phyloP scores from a whole-genome alignment of 2,797 vertebrate genomes.

The Leuciscus waleckii region DNA sequence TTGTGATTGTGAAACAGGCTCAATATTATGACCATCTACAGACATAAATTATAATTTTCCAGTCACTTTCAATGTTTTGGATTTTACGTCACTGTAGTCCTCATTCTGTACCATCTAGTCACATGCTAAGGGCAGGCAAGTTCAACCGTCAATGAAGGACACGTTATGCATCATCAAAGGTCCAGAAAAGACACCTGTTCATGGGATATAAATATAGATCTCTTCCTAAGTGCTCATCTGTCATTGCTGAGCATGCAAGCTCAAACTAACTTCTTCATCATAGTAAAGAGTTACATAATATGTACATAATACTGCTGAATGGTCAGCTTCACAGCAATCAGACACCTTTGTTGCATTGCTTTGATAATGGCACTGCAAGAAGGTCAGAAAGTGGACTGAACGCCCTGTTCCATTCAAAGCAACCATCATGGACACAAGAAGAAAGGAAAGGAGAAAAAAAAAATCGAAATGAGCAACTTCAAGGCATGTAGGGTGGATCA shows the following conservation, averaged over 20 bases:
- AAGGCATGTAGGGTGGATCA: not conserved
- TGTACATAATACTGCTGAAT: not conserved
- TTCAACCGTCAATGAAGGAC: not conserved
- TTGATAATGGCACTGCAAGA: constrained; percentile 7
- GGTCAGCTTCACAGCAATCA: too few relatives aligned
- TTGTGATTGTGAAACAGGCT: not conserved
- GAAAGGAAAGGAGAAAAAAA: too few relatives aligned
- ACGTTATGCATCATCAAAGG: not conserved
- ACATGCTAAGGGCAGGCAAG: not conserved
- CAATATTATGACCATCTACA: not conserved
- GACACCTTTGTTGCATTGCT: not conserved
- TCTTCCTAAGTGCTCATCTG: not conserved
- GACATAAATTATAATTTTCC: not conserved
- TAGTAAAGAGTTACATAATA: not conserved
- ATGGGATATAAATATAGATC: constrained; percentile 18
- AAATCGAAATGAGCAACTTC: too few relatives aligned
- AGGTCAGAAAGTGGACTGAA: not conserved
- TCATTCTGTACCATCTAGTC: not conserved
- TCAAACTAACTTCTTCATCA: not conserved
- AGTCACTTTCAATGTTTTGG: not conserved
- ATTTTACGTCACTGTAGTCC: not conserved
- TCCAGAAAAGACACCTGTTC: constrained; percentile 23
- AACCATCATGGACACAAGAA: not conserved
- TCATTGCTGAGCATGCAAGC: constrained; percentile 4
- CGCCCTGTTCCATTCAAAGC: not conserved